Conservation (phyloP, 53 echinoderm and acorn worm species). For the Mesocentrotus franciscanus region DNA sequence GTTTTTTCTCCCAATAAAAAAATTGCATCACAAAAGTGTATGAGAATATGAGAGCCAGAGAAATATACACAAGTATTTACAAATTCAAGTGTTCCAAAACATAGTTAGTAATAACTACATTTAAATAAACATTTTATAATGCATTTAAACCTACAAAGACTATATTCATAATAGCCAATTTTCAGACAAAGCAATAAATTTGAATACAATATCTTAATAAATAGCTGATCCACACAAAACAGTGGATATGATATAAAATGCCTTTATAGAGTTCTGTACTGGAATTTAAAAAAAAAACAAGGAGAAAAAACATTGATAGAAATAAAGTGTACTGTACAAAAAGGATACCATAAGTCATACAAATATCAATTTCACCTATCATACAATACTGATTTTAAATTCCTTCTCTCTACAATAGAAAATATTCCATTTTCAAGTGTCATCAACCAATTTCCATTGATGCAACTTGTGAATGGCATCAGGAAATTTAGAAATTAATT, state of each 20-base stretch:
- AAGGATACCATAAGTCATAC: constrained; percentile 5
- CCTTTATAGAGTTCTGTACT: constrained; percentile 24
- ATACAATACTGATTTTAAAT: not conserved
- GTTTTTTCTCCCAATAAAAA: constrained; percentile 12
- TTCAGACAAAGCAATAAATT: constrained; percentile 16
- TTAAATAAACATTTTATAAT: constrained; percentile 17
- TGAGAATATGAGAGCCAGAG: not conserved
- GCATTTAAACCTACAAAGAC: constrained; percentile 12
- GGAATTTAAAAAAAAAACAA: constrained; percentile 15
- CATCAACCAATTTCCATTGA: not conserved
- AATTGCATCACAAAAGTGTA: constrained; percentile 3
- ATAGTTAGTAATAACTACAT: not conserved
- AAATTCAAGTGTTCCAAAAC: constrained; percentile 1
- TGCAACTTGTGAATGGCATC: not conserved
- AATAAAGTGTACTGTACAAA: constrained; percentile 20
- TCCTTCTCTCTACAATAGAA: not conserved
- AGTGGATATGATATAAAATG: constrained; percentile 21
- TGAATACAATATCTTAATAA: constrained; percentile 36
- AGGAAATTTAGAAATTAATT: not conserved
- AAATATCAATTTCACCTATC: not conserved
- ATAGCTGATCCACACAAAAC: constrained; percentile 5
- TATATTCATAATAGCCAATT: not conserved
- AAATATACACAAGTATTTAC: constrained; percentile 33
- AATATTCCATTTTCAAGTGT: not conserved
- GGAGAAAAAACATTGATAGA: not conserved